phyloP scores from a whole-genome alignment of 92 coral and sea anemone genomes.

The Umimayanthus kanabou region DNA sequence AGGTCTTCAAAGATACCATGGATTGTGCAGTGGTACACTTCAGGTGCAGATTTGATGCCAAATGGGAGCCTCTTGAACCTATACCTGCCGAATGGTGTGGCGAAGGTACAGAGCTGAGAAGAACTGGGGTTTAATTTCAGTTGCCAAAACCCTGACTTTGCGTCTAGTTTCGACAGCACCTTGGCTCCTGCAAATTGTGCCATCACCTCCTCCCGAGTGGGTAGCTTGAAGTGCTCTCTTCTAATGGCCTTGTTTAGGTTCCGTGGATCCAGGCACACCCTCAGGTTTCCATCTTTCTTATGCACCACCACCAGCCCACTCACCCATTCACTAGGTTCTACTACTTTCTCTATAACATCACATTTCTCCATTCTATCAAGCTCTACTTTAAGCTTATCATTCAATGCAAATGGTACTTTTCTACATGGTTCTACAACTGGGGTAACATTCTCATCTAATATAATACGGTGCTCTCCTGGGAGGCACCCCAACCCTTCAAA shows the following conservation, averaged over 20 bases:
- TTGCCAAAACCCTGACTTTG: conserved; percentile 48
- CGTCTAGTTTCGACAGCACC: conserved; percentile 47
- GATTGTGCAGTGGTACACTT: conserved; percentile 40
- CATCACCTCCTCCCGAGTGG: conserved; percentile 42
- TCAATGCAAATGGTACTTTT: conserved; percentile 30
- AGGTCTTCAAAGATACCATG: conserved; percentile 42
- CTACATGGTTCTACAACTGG: conserved; percentile 46
- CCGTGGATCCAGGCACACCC: conserved; percentile 43
- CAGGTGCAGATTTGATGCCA: conserved; percentile 39
- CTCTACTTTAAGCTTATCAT: conserved; percentile 39
- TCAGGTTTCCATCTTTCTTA: conserved; percentile 24
- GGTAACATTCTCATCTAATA: conserved; percentile 24
- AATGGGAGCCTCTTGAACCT: conserved; percentile 39
- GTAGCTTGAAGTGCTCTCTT: conserved; percentile 44
- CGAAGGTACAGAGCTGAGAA: conserved; percentile 28
- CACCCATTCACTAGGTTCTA: conserved; percentile 40
- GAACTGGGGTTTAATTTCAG: conserved; percentile 18
- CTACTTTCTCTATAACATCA: conserved; percentile 22
- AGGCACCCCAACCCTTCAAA: conserved; percentile 43
- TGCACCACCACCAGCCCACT: conserved; percentile 31
- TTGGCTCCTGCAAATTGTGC: conserved; percentile 49
- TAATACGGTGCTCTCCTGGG: conserved; percentile 18
- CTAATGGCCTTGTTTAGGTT: conserved; percentile 26
- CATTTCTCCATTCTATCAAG: conserved; percentile 18
- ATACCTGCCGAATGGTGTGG: conserved; percentile 49